These are phyloP conservation scores for Ptilodon capucinus DNA, from an alignment of 2,888 invertebrate species.

Conservation along the genomic window DNA sequence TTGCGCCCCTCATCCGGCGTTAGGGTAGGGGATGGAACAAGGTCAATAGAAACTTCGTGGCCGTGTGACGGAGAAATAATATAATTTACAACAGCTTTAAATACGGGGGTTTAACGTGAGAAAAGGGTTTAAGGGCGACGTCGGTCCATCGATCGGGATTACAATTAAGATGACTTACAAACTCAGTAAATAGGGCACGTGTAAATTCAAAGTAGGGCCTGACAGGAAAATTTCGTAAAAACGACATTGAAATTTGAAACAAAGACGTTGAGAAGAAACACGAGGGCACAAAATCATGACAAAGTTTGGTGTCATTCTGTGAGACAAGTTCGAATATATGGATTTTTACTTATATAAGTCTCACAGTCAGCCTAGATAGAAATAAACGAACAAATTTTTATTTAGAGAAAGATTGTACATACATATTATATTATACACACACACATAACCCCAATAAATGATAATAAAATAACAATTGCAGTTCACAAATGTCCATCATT, in stretches of 20 bases:
- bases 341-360: too few species aligned
- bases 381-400: too few species aligned
- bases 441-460: too few species aligned
- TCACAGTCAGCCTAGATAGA: too few species aligned
- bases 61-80: constrained; percentile 37
- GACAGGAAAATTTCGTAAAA: constrained; percentile 35
- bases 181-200: constrained; percentile 38
- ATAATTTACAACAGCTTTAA: constrained; percentile 47
- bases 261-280: constrained; percentile 20
- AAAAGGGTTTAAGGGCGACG: constrained; percentile 38
- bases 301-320: constrained; percentile 5
- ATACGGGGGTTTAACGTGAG: constrained; percentile 45
- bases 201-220: constrained; percentile 34
- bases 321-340: not conserved
- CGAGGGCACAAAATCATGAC: constrained; percentile 43
- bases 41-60: constrained; percentile 49
- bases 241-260: constrained; percentile 50
- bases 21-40: constrained; percentile 47
- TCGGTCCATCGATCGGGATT: constrained; percentile 40
- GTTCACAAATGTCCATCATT: too few species aligned
- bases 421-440: too few species aligned
- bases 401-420: too few species aligned
- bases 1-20: constrained; percentile 49
- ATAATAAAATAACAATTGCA: too few species aligned
- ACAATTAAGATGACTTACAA: constrained; percentile 41